phyloP scores from a whole-genome alignment of 1,140 invertebrate species.

The Drosophila equinoxialis region DNA sequence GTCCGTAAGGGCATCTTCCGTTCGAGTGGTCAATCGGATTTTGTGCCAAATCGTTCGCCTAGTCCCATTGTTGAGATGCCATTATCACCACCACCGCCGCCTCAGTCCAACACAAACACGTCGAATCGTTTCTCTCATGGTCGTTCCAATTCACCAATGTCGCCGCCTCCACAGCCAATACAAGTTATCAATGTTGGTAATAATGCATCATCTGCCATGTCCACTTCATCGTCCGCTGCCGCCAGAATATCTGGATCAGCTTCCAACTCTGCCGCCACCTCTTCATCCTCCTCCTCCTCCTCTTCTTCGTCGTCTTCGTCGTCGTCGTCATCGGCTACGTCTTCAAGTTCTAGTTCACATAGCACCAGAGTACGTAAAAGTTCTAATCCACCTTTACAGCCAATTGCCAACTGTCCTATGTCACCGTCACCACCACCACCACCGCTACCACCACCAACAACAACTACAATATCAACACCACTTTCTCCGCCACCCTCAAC shows the following conservation, averaged over 20 bases:
- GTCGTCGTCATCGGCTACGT: slow-evolving; percentile 56
- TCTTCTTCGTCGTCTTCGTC: slow-evolving; percentile 38
- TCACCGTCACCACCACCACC: slow-evolving; percentile 51
- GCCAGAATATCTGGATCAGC: slow-evolving; percentile 50
- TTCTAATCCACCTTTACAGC: slow-evolving; percentile 77
- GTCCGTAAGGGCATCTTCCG: slow-evolving; percentile 87
- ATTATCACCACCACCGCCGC: slow-evolving; percentile 81
- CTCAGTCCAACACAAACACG: slow-evolving; percentile 12
- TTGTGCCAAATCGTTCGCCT: slow-evolving; percentile 76
- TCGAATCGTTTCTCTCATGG: slow-evolving; percentile 25
- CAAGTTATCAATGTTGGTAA: slow-evolving; percentile 62
- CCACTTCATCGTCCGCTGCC: slow-evolving; percentile 59
- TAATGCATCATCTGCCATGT: slow-evolving; percentile 39
- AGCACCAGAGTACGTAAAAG: slow-evolving; percentile 76
- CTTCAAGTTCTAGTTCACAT: slow-evolving; percentile 63
- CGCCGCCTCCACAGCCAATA: slow-evolving; percentile 77
- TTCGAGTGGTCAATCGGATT: slow-evolving; percentile 83
- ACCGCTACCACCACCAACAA: slow-evolving; percentile 15
- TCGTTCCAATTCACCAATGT: slow-evolving; percentile 50
- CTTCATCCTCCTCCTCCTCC: slow-evolving; percentile 54
- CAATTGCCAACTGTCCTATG: slow-evolving; percentile 53
- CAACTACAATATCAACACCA: slow-evolving; percentile 12
- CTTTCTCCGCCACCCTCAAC: slow-evolving; percentile 31
- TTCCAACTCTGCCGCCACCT: slow-evolving; percentile 36
- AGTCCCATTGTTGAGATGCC: slow-evolving; percentile 82